A percentile compares a stretch with the other conserved stretches of the same genome.
Evolutionary conservation across 2,888 invertebrate species (phyloP).

Genomic region (Leptarthrus brevirostris): DNA sequence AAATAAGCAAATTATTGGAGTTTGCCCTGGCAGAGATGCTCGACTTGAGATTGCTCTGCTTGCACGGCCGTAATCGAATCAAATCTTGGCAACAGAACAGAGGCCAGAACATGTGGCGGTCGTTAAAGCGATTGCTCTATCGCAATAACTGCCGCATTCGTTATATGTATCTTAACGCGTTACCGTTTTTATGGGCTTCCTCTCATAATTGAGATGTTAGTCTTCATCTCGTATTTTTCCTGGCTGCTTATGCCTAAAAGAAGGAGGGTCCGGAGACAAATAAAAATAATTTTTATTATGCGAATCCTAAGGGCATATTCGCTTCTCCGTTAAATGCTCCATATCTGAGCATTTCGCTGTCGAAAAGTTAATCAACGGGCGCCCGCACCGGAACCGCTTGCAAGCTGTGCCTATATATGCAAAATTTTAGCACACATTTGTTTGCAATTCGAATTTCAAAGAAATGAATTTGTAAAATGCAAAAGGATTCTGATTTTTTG

Average conservation of each 20-base stretch:
- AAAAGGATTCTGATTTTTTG: not conserved
- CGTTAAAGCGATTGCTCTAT: slow-evolving; percentile 44
- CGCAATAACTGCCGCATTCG: slow-evolving; percentile 31
- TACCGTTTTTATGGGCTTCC: slow-evolving; percentile 40
- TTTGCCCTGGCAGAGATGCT: slow-evolving; percentile 25
- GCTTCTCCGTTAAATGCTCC: not conserved
- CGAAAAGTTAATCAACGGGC: slow-evolving; percentile 3
- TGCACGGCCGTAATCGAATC: not conserved
- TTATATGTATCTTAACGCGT: slow-evolving; percentile 33
- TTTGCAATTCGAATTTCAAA: not conserved
- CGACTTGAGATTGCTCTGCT: not conserved
- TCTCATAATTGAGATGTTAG: slow-evolving; percentile 46
- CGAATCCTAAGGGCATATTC: slow-evolving; percentile 6
- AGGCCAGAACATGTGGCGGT: slow-evolving; percentile 30
- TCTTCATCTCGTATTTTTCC: slow-evolving; percentile 19
- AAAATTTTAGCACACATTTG: not conserved
- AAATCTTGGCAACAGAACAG: not conserved
- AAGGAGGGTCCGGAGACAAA: slow-evolving; percentile 17
- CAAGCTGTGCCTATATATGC: not conserved
- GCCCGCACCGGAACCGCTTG: not conserved
- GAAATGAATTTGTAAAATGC: not conserved
- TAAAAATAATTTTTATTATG: slow-evolving; percentile 37
- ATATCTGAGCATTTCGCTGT: not conserved
- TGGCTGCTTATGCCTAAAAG: slow-evolving; percentile 10
- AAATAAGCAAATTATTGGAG: slow-evolving; percentile 35